Conservation (phyloP, 2,888 invertebrate genomes). For the Trichopoda pennipes region DNA sequence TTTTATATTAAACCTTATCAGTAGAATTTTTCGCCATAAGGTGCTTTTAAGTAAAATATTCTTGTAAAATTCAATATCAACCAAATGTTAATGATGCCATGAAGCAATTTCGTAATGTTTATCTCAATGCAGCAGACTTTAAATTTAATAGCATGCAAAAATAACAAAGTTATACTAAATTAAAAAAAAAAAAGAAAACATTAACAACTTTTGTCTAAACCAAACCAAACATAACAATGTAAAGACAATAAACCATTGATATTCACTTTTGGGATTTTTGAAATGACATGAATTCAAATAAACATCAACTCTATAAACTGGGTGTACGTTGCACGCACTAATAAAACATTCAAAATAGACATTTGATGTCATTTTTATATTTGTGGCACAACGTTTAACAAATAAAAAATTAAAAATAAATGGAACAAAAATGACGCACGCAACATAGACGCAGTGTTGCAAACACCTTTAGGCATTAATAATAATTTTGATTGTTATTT, state of each 20-base stretch:
- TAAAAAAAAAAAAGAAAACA: background rate
- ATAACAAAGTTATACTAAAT: slow-evolving; percentile 7
- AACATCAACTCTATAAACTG: background rate
- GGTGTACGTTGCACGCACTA: slow-evolving; percentile 38
- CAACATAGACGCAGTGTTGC: slow-evolving; percentile 31
- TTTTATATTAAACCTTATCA: background rate
- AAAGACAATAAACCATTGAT: slow-evolving; percentile 33
- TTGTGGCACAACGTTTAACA: slow-evolving; percentile 74
- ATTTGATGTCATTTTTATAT: slow-evolving; percentile 79
- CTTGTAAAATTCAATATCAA: slow-evolving; percentile 11
- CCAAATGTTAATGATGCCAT: slow-evolving; percentile 20
- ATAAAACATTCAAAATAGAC: slow-evolving; percentile 74
- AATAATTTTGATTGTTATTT: slow-evolving; percentile 60
- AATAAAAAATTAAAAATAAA: slow-evolving; percentile 63
- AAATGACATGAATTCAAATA: slow-evolving; percentile 23
- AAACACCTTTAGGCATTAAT: slow-evolving; percentile 63
- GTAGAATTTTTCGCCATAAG: background rate
- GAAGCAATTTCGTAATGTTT: slow-evolving; percentile 14
- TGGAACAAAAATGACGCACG: slow-evolving; percentile 45
- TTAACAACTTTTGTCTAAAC: slow-evolving; percentile 24
- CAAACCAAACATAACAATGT: slow-evolving; percentile 6
- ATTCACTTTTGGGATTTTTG: background rate
- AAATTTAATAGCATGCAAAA: slow-evolving; percentile 54
- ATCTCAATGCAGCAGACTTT: slow-evolving; percentile 27
- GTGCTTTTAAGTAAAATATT: background rate